phyloP scores from a whole-genome alignment of 1,140 invertebrate species.

The Steinernema khuongi region DNA sequence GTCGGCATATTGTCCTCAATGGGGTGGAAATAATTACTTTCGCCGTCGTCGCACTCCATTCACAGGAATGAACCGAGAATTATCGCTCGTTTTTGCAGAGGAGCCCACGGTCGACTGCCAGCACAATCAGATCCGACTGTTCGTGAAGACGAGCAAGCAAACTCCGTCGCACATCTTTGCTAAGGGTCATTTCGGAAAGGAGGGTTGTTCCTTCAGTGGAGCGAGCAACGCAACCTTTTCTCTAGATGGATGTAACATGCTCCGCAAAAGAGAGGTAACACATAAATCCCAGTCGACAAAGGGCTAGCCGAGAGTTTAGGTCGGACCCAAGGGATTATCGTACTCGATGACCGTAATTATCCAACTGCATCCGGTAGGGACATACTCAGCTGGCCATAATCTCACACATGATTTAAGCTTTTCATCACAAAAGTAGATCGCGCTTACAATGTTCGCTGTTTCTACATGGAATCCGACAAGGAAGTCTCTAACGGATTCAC shows the following conservation, averaged over 20 bases:
- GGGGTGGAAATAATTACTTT: conserved; percentile 17
- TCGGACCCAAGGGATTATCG: conserved; percentile 51
- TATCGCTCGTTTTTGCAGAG: conserved; percentile 35
- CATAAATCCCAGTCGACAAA: background rate
- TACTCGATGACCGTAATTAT: conserved; percentile 56
- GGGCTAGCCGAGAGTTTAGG: conserved; percentile 25
- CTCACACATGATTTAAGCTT: conserved; percentile 34
- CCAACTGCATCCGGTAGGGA: conserved; percentile 52
- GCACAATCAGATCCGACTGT: conserved; percentile 43
- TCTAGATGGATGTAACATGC: conserved; percentile 53
- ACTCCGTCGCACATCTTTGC: conserved; percentile 48
- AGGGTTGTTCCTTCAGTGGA: conserved; percentile 38
- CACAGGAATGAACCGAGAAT: background rate
- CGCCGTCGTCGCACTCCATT: background rate
- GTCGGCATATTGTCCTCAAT: conserved; percentile 14
- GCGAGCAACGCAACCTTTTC: conserved; percentile 37
- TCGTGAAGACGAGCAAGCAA: conserved; percentile 46
- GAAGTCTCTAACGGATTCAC: conserved; percentile 45
- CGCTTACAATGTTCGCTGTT: conserved; percentile 56
- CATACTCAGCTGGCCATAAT: conserved; percentile 1
- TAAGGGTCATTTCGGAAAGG: conserved; percentile 53
- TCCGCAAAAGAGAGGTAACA: conserved; percentile 47
- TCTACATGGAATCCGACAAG: conserved; percentile 52
- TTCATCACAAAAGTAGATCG: conserved; percentile 54
- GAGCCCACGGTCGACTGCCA: conserved; percentile 52